Evolutionary conservation across 2,113 vertebrate genomes (phyloP), one percentile per base, ranked within the genome.

Genomic region (Sinosuthora webbiana): DNA sequence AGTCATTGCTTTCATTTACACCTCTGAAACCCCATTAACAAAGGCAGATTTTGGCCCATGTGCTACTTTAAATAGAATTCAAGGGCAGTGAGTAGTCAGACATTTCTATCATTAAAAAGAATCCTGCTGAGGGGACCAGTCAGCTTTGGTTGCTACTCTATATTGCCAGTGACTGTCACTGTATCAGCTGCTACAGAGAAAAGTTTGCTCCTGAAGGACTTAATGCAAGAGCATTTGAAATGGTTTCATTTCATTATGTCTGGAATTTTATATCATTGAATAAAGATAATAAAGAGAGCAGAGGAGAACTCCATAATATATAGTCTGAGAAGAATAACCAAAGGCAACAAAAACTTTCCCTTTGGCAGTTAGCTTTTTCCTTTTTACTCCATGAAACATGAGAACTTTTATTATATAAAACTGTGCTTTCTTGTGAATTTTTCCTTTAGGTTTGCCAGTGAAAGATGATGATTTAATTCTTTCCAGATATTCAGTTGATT

Each of bases 361-460:
- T 86, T 89, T 79, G 83, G 83, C 70, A 84, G 83, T 56, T 42
- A 71, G 44, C 47, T 93, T 93, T 95, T 96, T 64, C 45, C 59
- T 73, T 75, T 94, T 79, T 78, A 60, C 76, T 96, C 70, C 71
- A 84, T 94, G 92, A 97, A 97, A 96, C 93, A 96, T 87, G 90
- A 98, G 89, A 96, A 85, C 89, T 93, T 95, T 93, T 96, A 94
- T 97, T 96, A 97, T 77, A 91, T 94, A 97, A 97, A 97, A 95
- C 82, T 92, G 33, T 60, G 87, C 97, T 93, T 97, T 95, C 83
- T 96, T 92, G 71, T 89, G 85, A 97, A 44, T 71, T 97, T 98
- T 98, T 97, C 95, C 97, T 97, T 97, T 94, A 89, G 15, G 73
- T 81, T 95, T 97, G 96, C 97, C 96, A 98, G 39, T 95, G 84